These are phyloP conservation scores for Chelonus insularis DNA, from an alignment of 1,140 invertebrate genomes.

Conservation along the genomic window DNA sequence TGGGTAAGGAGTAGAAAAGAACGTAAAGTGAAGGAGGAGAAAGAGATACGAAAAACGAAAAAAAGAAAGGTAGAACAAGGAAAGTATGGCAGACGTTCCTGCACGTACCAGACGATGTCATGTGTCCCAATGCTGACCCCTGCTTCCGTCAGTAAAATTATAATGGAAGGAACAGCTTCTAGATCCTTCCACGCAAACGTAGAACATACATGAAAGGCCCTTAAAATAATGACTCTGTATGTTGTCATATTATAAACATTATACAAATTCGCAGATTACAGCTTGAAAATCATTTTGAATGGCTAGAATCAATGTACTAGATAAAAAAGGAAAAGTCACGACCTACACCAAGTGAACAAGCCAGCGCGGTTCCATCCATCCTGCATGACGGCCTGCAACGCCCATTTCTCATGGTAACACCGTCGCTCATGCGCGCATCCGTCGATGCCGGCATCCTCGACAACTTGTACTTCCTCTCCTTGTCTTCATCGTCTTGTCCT, in stretches of 20 bases:
- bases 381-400: constrained; percentile 23
- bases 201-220: no score
- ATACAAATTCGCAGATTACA: no score
- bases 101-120: not conserved
- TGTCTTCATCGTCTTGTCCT: not conserved
- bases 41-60: not conserved
- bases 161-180: not conserved
- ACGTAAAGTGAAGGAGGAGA: not conserved
- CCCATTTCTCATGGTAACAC: constrained; percentile 29
- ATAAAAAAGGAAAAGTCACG: constrained; percentile 13
- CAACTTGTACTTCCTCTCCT: not conserved
- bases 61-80: not conserved
- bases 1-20: not conserved
- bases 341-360: not conserved
- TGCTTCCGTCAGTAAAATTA: not conserved
- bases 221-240: no score
- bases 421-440: constrained; percentile 26
- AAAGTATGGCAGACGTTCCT: not conserved
- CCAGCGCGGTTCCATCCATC: constrained; percentile 7
- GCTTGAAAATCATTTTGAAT: not conserved
- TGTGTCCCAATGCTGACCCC: not conserved
- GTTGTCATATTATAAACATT: no score
- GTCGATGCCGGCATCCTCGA: constrained; percentile 6
- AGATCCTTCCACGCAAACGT: no score
- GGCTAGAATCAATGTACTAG: constrained; percentile 7